Evolutionary conservation across 1,140 invertebrate genomes (phyloP).

Genomic region (Drosophila lowei): DNA sequence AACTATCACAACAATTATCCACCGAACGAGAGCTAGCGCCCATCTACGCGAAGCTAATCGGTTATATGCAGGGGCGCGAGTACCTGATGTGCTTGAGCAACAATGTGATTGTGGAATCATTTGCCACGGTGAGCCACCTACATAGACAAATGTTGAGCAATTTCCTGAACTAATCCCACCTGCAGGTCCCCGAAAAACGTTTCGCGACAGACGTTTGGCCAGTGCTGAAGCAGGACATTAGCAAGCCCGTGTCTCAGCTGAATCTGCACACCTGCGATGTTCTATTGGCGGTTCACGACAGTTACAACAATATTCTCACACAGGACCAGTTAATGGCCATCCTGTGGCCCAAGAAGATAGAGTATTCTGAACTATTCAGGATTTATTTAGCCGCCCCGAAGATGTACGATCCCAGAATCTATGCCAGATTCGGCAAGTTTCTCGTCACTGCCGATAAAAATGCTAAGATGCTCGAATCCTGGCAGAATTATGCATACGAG

Average conservation of each 20-base stretch:
- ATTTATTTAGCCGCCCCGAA: constrained; percentile 35
- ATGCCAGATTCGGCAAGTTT: constrained; percentile 43
- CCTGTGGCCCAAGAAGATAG: constrained; percentile 32
- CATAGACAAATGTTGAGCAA: neutral
- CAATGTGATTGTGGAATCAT: constrained; percentile 30
- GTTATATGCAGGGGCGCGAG: constrained; percentile 51
- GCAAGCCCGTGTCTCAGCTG: constrained; percentile 24
- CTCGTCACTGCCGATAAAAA: neutral
- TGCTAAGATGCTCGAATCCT: constrained; percentile 11
- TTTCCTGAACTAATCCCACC: neutral
- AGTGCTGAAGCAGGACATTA: constrained; percentile 21
- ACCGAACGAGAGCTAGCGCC: constrained; percentile 5
- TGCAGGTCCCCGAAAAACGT: constrained; percentile 2
- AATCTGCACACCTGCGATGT: constrained; percentile 43
- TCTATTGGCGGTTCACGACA: constrained; percentile 37
- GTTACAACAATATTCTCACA: constrained; percentile 27
- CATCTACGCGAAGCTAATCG: constrained; percentile 33
- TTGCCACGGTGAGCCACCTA: constrained; percentile 21
- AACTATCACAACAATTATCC: constrained; percentile 22
- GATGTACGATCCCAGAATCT: constrained; percentile 18
- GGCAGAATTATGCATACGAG: constrained; percentile 24
- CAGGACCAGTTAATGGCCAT: constrained; percentile 22
- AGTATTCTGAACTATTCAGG: constrained; percentile 41
- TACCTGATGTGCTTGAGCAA: constrained; percentile 49
- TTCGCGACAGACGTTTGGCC: constrained; percentile 52